Percentiles rank a stretch among this genome's conserved stretches.
Evolutionary conservation across 2,888 invertebrate genomes (phyloP).

Genomic region (Apodemia zela): DNA sequence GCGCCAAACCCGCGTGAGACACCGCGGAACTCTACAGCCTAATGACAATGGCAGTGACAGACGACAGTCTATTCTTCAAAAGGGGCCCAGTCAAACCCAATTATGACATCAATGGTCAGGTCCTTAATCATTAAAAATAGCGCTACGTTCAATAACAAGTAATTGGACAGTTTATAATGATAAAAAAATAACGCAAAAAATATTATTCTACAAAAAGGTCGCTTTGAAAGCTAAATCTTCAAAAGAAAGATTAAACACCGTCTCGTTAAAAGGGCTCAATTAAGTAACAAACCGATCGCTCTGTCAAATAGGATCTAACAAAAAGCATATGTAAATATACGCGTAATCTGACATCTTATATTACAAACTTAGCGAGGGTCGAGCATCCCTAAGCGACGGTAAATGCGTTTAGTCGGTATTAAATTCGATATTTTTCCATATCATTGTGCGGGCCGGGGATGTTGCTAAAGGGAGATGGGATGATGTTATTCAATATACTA

Average conservation of each 20-base stretch:
- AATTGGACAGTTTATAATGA: too few relatives aligned
- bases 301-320: conserved; percentile 29
- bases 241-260: neutral
- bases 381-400: conserved; percentile 42
- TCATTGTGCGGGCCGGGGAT: conserved; percentile 52
- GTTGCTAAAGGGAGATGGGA: conserved; percentile 37
- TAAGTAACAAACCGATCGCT: conserved; percentile 28
- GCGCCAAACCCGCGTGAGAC: too few relatives aligned
- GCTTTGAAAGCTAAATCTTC: neutral
- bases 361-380: conserved; percentile 47
- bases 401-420: conserved; percentile 61
- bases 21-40: too few relatives aligned
- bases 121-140: too few relatives aligned
- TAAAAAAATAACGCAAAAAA: too few relatives aligned
- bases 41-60: too few relatives aligned
- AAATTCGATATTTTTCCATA: conserved; percentile 76
- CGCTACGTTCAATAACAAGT: too few relatives aligned
- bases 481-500: conserved; percentile 31
- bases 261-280: neutral
- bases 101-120: too few relatives aligned
- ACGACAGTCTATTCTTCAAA: too few relatives aligned
- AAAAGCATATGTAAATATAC: conserved; percentile 56
- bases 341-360: conserved; percentile 56
- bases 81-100: too few relatives aligned
- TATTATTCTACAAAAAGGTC: neutral